Evolutionary conservation across 2,888 invertebrate genomes (phyloP).

Genomic region (Geophilus truncorum): DNA sequence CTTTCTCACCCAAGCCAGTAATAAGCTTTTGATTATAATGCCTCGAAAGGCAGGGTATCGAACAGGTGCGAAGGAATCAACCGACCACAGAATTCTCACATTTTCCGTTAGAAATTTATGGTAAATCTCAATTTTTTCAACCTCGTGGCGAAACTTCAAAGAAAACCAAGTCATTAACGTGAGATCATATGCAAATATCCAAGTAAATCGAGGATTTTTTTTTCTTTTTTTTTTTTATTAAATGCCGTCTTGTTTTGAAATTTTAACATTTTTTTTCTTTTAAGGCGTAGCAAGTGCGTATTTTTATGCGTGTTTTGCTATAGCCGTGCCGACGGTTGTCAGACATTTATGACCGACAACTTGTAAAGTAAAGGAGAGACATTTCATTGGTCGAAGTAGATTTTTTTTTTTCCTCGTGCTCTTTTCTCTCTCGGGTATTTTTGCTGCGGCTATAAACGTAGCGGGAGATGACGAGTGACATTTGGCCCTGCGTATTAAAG

Average conservation of each 20-base stretch:
- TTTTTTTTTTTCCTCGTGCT: not conserved
- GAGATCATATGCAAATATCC: not conserved
- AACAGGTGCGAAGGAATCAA: no score
- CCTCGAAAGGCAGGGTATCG: no score
- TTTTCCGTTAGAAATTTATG: no score
- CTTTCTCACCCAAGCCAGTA: no score
- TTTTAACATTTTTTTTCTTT: not conserved
- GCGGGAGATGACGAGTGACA: conserved; percentile 27
- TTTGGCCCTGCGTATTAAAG: conserved; percentile 18
- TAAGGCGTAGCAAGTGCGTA: not conserved
- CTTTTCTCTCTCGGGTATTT: conserved; percentile 23
- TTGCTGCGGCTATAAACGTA: conserved; percentile 21
- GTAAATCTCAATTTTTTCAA: not conserved
- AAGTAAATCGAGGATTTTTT: no score
- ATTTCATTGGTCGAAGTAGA: conserved; percentile 21
- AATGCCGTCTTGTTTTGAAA: not conserved
- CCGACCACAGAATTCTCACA: no score
- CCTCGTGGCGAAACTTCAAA: not conserved
- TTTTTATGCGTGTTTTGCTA: conserved; percentile 24
- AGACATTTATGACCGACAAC: conserved; percentile 21
- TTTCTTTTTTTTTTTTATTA: not conserved
- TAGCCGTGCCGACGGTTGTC: conserved; percentile 11
- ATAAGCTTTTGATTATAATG: no score
- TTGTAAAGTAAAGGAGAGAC: conserved; percentile 13
- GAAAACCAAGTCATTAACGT: not conserved